Base-by-base conservation (phyloP, 1,140 invertebrate species). In the Neuroterus valhalla region DNA sequence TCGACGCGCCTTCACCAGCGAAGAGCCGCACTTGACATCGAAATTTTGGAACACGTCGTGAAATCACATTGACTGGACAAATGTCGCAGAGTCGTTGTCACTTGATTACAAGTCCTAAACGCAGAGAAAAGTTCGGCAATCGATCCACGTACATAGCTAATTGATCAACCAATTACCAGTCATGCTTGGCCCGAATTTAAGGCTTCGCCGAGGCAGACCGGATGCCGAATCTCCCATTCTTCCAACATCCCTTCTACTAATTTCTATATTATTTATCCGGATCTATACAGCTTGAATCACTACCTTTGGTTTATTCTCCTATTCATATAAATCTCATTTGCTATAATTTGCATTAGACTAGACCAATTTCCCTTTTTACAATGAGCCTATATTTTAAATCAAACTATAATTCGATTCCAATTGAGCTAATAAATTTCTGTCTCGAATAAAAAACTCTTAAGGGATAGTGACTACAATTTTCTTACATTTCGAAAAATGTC, bases 31-130 rank as follows among this genome's bases (percentile, higher is more conserved):
- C 55, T 67, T 73, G 55, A 73, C 67, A 66, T 73, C 75, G 71
- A 77, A 81, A 84, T 83, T 86, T 86, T 82, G 79, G 81, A 86
- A 86, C 84, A 86, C 82, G 78, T 84, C 76, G 78, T 82, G 76
- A 77, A 84, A 86, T 86, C 84, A 86, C 85, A 84, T 81, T 85
- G 19, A 72, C 70, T 66, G 66, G 74, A 68, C 50, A 45, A 55
- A 55, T 21, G 23, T 67, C 71, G 62, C 77, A 70, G 68, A 72
- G 50, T 74, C 55, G 43, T 52, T 52, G 67, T 75, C 70, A 68
- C 73, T 76, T 78, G 76, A 69, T 81, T 76, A 81, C 75, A 75
- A 75, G 76, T 72, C 43, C 75, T 81, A 76, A 76, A 81, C 68
- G 70, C 72, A 76, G 70, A 80, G 50, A 75, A 79, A 78, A 78